These are phyloP conservation scores for Montipora cactus DNA, from an alignment of 64 coral and sea anemone genomes.

Conservation along the genomic window DNA sequence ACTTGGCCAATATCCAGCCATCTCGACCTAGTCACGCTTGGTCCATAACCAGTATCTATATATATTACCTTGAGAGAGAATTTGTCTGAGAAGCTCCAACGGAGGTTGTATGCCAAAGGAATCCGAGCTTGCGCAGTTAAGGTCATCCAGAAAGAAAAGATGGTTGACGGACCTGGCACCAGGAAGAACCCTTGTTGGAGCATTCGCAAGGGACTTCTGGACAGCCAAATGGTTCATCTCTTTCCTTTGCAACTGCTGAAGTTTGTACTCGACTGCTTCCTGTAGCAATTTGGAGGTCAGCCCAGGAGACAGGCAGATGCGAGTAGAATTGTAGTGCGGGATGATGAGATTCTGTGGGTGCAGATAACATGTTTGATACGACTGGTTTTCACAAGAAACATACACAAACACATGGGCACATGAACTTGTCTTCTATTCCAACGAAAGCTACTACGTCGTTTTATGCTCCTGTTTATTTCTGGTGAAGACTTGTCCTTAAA, in stretches of 20 bases:
- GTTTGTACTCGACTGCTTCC: conserved; percentile 91
- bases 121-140: conserved; percentile 80
- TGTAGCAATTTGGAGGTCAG: conserved; percentile 80
- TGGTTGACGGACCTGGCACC: conserved; percentile 55
- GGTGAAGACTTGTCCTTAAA: too few relatives aligned
- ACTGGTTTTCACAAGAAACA: too few relatives aligned
- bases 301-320: conserved; percentile 81
- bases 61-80: conserved; percentile 80
- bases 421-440: too few relatives aligned
- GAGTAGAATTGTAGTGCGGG: conserved; percentile 72
- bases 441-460: too few relatives aligned
- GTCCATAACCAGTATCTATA: too few relatives aligned
- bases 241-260: conserved; percentile 69
- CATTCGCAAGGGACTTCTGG: conserved; percentile 18
- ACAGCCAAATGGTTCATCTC: conserved; percentile 59
- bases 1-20: too few relatives aligned
- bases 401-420: too few relatives aligned
- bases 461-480: too few relatives aligned
- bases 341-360: conserved; percentile 76
- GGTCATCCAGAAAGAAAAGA: conserved; percentile 91
- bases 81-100: conserved; percentile 86
- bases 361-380: too few relatives aligned
- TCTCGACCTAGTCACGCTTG: too few relatives aligned
- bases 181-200: neutral
- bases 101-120: conserved; percentile 76